A percentile compares a stretch with the other conserved stretches of the same genome.
Conservation (phyloP, 2,797 vertebrate genomes). For the Petrocephalus sullivani region DNA sequence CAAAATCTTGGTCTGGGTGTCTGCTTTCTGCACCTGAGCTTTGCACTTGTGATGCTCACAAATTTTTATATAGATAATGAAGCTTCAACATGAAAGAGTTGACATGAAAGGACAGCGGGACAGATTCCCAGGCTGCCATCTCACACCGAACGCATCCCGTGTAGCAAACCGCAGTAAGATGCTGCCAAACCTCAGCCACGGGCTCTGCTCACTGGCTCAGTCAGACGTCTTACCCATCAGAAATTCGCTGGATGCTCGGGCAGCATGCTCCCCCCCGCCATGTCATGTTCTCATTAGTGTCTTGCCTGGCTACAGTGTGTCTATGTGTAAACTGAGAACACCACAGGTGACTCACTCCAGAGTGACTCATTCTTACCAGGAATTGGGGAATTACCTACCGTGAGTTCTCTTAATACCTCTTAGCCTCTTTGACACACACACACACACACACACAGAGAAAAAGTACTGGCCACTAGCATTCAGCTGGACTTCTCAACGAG, state of each 20-base stretch:
- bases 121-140: background rate
- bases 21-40: too few relatives aligned
- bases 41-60: too few relatives aligned
- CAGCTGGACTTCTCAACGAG: background rate
- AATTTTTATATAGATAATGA: too few relatives aligned
- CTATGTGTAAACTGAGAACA: background rate
- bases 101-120: background rate
- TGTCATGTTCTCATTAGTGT: background rate
- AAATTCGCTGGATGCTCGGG: background rate
- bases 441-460: background rate
- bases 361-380: slow-evolving; percentile 36
- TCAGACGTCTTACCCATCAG: background rate
- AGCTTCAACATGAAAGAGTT: too few relatives aligned
- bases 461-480: background rate
- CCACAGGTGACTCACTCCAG: slow-evolving; percentile 27
- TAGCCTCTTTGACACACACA: background rate
- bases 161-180: background rate
- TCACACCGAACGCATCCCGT: background rate
- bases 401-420: background rate
- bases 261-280: background rate
- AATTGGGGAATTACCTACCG: slow-evolving; percentile 25
- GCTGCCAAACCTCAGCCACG: too few relatives aligned
- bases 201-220: background rate
- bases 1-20: too few relatives aligned
- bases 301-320: background rate